Conservation (phyloP, 2,797 vertebrate genomes). For the Hyperoplus immaculatus region DNA sequence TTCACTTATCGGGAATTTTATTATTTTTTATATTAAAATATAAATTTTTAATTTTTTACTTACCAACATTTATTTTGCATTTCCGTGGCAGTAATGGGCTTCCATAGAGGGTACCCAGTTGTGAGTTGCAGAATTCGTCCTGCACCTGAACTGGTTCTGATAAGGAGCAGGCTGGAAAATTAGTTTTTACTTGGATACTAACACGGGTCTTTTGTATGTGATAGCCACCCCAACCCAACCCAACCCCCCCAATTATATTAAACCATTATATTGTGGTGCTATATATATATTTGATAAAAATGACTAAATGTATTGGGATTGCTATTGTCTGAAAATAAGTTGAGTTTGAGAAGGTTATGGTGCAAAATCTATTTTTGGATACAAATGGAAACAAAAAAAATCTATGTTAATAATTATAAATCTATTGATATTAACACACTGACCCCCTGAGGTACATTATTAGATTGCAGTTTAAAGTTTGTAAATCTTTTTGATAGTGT, state of each 20-base stretch:
- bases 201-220: slow-evolving; percentile 98
- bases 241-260: slow-evolving; percentile 84
- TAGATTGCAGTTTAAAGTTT: slow-evolving; percentile 94
- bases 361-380: slow-evolving; percentile 96
- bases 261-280: slow-evolving; percentile 98
- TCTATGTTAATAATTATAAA: slow-evolving; percentile 81
- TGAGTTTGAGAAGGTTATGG: slow-evolving; percentile 86
- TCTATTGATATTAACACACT: slow-evolving; percentile 86
- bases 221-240: slow-evolving; percentile 76
- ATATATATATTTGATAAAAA: slow-evolving; percentile 95
- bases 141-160: not conserved
- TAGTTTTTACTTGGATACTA: slow-evolving; percentile 89
- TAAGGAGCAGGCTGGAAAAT: slow-evolving; percentile 29
- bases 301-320: slow-evolving; percentile 92
- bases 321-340: slow-evolving; percentile 95
- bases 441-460: slow-evolving; percentile 90
- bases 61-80: not conserved
- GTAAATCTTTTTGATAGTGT: slow-evolving; percentile 93
- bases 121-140: slow-evolving; percentile 5
- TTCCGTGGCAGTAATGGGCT: slow-evolving; percentile 14
- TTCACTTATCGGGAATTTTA: not conserved
- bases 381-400: slow-evolving; percentile 83
- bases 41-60: too few species aligned
- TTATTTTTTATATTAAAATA: not conserved
- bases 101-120: not conserved